Evolutionary conservation across 2,888 invertebrate species (phyloP).

Genomic region (Eristalis pertinax): DNA sequence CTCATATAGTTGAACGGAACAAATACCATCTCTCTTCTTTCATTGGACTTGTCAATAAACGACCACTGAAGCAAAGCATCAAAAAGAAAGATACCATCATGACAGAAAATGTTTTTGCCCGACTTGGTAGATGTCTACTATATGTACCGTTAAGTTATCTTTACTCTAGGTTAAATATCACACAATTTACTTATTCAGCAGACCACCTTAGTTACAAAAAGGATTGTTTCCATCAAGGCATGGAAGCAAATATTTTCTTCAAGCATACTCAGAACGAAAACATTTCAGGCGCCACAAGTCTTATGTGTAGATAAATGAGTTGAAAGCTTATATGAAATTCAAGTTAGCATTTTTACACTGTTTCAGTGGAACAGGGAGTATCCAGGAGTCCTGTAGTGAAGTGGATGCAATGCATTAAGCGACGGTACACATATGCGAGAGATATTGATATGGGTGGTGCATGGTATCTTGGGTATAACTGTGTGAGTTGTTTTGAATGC

Average conservation of each 20-base stretch:
- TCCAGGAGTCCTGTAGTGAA: not conserved
- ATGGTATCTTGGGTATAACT: constrained; percentile 17
- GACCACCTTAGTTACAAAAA: constrained; percentile 5
- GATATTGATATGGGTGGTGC: not conserved
- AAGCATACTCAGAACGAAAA: constrained; percentile 26
- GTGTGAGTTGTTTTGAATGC: not conserved
- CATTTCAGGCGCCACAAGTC: constrained; percentile 31
- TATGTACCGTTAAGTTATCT: constrained; percentile 1
- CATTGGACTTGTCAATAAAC: too few relatives aligned
- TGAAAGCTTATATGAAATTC: constrained; percentile 4
- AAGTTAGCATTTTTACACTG: not conserved
- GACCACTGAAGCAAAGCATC: too few relatives aligned
- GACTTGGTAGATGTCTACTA: not conserved
- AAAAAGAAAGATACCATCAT: too few relatives aligned
- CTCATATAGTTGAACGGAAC: too few relatives aligned
- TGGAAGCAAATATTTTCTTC: constrained; percentile 29
- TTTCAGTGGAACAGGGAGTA: not conserved
- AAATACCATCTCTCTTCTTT: too few relatives aligned
- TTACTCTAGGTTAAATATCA: not conserved
- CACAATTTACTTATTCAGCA: not conserved
- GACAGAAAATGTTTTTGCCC: too few relatives aligned
- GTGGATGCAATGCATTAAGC: constrained; percentile 42
- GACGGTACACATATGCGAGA: constrained; percentile 6
- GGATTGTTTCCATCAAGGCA: constrained; percentile 15
- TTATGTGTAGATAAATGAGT: constrained; percentile 23